Base-by-base conservation (phyloP, 2,797 vertebrate species). In the Chromobotia macracanthus region DNA sequence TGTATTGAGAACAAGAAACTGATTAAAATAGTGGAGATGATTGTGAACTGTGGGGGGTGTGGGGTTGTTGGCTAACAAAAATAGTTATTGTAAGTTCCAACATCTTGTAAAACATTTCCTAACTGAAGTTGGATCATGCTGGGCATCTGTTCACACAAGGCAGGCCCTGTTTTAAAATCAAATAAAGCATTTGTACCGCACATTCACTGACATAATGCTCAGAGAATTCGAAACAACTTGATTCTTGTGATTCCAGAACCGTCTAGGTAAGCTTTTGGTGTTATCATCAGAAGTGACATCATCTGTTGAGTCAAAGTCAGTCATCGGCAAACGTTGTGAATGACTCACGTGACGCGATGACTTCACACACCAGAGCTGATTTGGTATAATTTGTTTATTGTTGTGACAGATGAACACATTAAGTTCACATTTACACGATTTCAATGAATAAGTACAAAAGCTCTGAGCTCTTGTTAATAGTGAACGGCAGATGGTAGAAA, bases 31-130 rank as follows among this genome's bases (percentile, higher is more conserved):
- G 44, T 55, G 12, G 16, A 41, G 68, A 76, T 69, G 51, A 78
- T 55, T 78, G 69, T 38, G 18, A 21, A 19, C 72, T 63, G 10
- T 60, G 66, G 76, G 16, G 18, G 46, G 15, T 18, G 35, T 58
- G 21, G 48, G 10, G 19, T 64, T 25, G 15, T 75, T 55, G 65
- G 81, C 76, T 35, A 72, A 74, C 51, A 81, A 63, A 75, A 79
- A 77, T 15, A 69, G 56, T 83, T 65, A 68, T 74, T 60, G 50
- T 69, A 82, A 82, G 75, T 71, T 78, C 84, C 80, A 82, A 46
- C 83, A 81, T 70, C 75, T 84, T 84, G 80, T 84, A 84, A 83
- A 87, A 82, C 71, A 69, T 83, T 80, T 77, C 75, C 51, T 73
- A 28, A 70, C 68, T 75, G 77, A 78, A 66, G 65, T 77, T 82